Percentiles rank a stretch among this genome's conserved stretches.
Conservation (phyloP, 2,797 vertebrate genomes). For the Spinus olivaceus region DNA sequence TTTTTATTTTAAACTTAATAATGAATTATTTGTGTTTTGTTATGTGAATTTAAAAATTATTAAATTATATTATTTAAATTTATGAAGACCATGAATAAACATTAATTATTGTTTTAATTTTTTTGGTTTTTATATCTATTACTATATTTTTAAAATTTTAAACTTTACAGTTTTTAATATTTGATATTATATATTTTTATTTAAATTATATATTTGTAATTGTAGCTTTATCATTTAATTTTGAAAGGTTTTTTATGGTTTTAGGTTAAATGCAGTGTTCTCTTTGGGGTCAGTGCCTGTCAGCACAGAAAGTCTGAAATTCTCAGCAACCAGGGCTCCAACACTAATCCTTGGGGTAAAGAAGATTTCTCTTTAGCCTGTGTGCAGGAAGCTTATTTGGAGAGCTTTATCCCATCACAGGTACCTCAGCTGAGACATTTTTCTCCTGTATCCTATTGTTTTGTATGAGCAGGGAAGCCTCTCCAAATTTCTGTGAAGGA, state of each 20-base stretch:
- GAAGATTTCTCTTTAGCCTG: background rate
- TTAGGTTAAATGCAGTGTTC: background rate
- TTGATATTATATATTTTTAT: background rate
- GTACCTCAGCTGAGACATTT: background rate
- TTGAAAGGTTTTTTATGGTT: background rate
- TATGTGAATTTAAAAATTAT: background rate
- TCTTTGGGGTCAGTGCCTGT: background rate
- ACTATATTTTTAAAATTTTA: background rate
- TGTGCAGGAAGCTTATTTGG: background rate
- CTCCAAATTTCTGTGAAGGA: background rate
- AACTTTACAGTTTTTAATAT: background rate
- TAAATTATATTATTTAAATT: background rate
- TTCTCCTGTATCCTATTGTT: background rate
- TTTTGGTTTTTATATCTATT: background rate
- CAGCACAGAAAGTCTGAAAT: background rate
- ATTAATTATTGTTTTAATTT: background rate
- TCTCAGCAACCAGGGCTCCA: background rate
- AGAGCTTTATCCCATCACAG: background rate
- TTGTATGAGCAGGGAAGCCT: background rate
- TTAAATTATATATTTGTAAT: background rate
- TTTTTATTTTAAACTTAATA: background rate
- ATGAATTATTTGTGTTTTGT: background rate
- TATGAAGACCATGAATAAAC: background rate
- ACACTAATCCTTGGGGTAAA: background rate
- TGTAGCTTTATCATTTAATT: background rate